Percentiles rank a stretch among this genome's conserved stretches.
Conservation (phyloP, 2,797 vertebrate species). For the Notolabrus celidotus region DNA sequence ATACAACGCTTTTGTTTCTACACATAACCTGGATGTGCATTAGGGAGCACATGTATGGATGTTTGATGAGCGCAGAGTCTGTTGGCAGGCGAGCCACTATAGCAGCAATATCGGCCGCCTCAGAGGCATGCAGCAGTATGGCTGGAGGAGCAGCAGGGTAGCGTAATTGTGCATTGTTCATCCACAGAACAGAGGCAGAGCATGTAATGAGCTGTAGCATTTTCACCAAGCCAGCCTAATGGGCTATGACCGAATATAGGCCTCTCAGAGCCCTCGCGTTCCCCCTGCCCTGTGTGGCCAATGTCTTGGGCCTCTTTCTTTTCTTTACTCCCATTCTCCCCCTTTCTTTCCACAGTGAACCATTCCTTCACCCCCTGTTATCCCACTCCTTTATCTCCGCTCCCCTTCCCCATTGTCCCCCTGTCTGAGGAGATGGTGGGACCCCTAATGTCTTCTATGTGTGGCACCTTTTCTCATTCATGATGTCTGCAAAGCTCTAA, state of each 20-base stretch:
- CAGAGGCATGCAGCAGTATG: constrained; percentile 71
- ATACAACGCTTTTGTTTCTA: constrained; percentile 67
- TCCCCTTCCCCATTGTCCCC: constrained; percentile 66
- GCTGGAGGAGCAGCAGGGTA: constrained; percentile 80
- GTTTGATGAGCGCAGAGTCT: constrained; percentile 71
- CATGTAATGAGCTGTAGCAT: constrained; percentile 88
- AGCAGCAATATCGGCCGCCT: constrained; percentile 72
- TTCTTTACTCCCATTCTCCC: constrained; percentile 53
- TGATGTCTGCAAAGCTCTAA: constrained; percentile 68
- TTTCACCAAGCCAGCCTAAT: constrained; percentile 84
- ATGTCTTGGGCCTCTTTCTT: constrained; percentile 64
- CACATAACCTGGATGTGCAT: constrained; percentile 76
- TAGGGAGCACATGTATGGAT: constrained; percentile 65
- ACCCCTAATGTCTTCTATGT: constrained; percentile 78
- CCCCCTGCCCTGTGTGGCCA: constrained; percentile 72
- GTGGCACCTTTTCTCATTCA: constrained; percentile 80
- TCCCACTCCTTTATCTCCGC: constrained; percentile 67
- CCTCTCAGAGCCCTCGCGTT: constrained; percentile 65
- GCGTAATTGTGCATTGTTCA: constrained; percentile 88
- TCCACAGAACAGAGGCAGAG: constrained; percentile 86
- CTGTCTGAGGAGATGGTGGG: constrained; percentile 74
- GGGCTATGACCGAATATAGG: constrained; percentile 82
- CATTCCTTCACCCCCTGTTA: constrained; percentile 68
- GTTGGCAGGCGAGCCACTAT: constrained; percentile 66
- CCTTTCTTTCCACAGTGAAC: constrained; percentile 58